A percentile compares a stretch with the other conserved stretches of the same genome.
phyloP scores from a whole-genome alignment of 1,140 invertebrate genomes.

The Physella acuta region DNA sequence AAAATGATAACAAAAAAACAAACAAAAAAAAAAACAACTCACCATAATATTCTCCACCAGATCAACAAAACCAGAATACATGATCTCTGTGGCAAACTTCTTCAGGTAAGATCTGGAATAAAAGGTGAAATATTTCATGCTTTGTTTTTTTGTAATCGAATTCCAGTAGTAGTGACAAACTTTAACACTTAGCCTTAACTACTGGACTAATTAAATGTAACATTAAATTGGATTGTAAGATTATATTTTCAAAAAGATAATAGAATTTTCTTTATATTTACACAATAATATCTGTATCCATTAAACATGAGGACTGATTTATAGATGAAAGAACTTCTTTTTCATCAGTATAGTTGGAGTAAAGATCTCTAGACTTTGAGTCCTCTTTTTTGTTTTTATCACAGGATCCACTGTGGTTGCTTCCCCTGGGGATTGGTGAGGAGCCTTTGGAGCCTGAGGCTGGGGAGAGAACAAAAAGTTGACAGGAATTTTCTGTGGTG shows the following conservation, averaged over 20 bases:
- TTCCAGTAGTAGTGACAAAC: neutral
- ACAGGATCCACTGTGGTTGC: neutral
- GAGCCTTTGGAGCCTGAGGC: neutral
- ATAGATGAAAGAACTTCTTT: constrained; percentile 24
- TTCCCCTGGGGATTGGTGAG: constrained; percentile 8
- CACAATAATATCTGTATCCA: constrained; percentile 31
- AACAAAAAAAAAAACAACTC: constrained; percentile 17
- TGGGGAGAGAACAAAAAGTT: neutral
- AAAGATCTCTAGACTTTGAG: neutral
- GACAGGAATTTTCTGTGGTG: too few relatives aligned
- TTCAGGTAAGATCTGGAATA: constrained; percentile 38
- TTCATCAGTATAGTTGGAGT: neutral
- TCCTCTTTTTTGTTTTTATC: constrained; percentile 6
- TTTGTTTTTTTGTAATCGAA: neutral
- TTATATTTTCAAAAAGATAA: too few relatives aligned
- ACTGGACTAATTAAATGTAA: neutral
- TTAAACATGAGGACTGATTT: constrained; percentile 23
- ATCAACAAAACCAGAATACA: constrained; percentile 37
- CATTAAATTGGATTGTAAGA: too few relatives aligned
- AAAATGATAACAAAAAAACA: neutral
- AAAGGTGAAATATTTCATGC: constrained; percentile 28
- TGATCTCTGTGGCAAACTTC: constrained; percentile 40
- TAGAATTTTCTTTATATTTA: too few relatives aligned
- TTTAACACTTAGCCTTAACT: neutral
- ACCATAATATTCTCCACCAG: constrained; percentile 42